Conservation (phyloP, 2,888 invertebrate species). For the Scelioninae gen. 1 region DNA sequence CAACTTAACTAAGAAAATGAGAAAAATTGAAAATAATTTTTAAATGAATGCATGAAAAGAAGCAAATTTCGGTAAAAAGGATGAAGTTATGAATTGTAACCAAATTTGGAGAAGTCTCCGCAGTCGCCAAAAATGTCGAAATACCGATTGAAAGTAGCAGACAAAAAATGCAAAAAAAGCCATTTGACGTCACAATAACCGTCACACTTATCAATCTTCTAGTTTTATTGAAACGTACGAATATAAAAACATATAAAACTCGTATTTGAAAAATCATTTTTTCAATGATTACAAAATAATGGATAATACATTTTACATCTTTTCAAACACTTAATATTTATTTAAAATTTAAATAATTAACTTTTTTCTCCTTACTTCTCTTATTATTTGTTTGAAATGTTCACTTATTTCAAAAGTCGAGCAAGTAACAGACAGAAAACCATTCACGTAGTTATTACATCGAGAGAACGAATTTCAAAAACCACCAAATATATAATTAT, state of each 20-base stretch:
- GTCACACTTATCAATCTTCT: constrained; percentile 64
- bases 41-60: too few relatives aligned
- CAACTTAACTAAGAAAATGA: too few relatives aligned
- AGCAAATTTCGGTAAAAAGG: background rate
- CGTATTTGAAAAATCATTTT: constrained; percentile 58
- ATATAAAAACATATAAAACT: constrained; percentile 70
- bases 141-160: background rate
- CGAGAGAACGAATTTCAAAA: constrained; percentile 47
- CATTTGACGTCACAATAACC: constrained; percentile 52
- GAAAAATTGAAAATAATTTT: too few relatives aligned
- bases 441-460: constrained; percentile 46
- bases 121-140: constrained; percentile 8
- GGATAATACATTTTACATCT: constrained; percentile 65
- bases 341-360: constrained; percentile 69
- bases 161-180: constrained; percentile 7
- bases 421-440: constrained; percentile 56
- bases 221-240: constrained; percentile 66
- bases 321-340: constrained; percentile 66
- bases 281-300: constrained; percentile 67
- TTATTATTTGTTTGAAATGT: background rate
- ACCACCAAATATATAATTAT: constrained; percentile 38
- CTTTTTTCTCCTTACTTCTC: constrained; percentile 23
- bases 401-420: constrained; percentile 46
- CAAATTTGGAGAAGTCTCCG: background rate
- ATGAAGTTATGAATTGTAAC: background rate